Percentiles rank a stretch among this genome's conserved stretches.
Conservation (phyloP, 2,113 vertebrate species). For the Apus apus region DNA sequence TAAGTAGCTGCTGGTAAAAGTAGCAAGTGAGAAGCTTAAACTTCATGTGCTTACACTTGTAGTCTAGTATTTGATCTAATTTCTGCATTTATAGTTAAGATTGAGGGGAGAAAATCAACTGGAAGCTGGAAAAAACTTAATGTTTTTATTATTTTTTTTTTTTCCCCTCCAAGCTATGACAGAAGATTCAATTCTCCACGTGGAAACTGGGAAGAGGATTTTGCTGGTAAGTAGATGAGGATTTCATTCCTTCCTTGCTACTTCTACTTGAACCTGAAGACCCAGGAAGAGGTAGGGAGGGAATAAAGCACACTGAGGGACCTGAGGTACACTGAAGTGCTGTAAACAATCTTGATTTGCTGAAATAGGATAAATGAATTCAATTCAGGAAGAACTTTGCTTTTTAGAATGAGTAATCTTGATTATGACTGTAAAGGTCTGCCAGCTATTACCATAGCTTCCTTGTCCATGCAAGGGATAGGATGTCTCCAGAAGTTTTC, state of each 20-base stretch:
- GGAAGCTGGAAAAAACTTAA: neutral
- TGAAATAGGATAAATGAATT: neutral
- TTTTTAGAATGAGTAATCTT: neutral
- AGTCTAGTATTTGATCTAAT: neutral
- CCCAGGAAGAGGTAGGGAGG: neutral
- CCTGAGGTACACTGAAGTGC: neutral
- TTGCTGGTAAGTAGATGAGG: neutral
- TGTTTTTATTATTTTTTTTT: fast-evolving
- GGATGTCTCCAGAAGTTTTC: neutral
- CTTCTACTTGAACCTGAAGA: neutral
- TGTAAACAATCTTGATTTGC: neutral
- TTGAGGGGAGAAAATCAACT: neutral
- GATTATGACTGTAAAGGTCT: neutral
- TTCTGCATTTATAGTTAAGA: neutral
- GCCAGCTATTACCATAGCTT: neutral
- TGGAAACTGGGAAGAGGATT: neutral
- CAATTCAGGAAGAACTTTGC: neutral
- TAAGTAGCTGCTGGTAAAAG: neutral
- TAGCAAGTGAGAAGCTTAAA: neutral
- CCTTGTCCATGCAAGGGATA: neutral
- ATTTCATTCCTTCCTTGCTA: neutral
- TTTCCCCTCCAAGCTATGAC: too few relatives aligned
- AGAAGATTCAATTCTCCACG: neutral
- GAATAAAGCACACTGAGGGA: neutral
- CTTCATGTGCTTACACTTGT: neutral